phyloP scores from a whole-genome alignment of 2,113 vertebrate species.

The Taxidea taxus region DNA sequence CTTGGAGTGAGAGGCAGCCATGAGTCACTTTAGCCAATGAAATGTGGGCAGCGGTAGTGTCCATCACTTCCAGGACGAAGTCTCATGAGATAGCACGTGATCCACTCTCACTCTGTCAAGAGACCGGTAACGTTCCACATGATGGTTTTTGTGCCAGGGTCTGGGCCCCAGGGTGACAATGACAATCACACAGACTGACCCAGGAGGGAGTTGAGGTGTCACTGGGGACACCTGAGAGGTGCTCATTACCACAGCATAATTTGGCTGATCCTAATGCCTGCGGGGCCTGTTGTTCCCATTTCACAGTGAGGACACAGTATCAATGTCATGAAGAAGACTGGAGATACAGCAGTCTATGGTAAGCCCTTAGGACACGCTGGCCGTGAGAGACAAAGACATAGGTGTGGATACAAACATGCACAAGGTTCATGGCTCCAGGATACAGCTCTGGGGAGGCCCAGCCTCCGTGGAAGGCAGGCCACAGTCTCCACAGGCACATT shows the following conservation, averaged over 20 bases:
- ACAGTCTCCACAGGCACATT: not conserved
- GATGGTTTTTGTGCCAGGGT: not conserved
- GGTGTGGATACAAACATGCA: rapidly evolving
- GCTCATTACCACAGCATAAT: not conserved
- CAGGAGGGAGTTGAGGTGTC: not conserved
- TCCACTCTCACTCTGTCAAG: not conserved
- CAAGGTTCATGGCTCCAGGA: not conserved
- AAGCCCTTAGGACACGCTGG: not conserved
- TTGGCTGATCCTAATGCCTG: not conserved
- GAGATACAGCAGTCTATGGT: not conserved
- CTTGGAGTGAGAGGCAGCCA: not conserved
- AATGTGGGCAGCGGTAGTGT: not conserved
- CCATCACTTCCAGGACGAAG: not conserved
- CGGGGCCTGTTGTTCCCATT: not conserved
- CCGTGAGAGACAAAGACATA: not conserved
- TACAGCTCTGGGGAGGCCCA: rapidly evolving
- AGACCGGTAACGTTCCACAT: not conserved
- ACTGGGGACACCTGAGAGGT: not conserved
- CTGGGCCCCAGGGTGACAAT: not conserved
- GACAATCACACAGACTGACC: not conserved
- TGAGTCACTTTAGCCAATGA: not conserved
- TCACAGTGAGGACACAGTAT: not conserved
- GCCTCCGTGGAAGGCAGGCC: not conserved
- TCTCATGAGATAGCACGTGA: not conserved
- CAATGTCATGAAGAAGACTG: no score